phyloP scores from a whole-genome alignment of 2,113 vertebrate genomes.

The Aegypius monachus region DNA sequence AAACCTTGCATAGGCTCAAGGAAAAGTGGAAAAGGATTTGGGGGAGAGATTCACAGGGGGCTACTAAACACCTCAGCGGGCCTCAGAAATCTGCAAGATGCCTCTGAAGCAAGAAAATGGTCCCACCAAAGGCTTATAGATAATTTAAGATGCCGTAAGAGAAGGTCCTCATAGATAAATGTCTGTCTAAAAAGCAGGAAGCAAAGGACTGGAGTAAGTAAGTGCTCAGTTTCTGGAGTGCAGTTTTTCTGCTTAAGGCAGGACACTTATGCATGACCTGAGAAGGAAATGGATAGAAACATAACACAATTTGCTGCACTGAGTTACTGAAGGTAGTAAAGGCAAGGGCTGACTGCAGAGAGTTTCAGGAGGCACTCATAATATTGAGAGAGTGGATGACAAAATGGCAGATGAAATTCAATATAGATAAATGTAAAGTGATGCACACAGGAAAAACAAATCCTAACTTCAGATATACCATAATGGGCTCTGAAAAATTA shows the following conservation, averaged over 20 bases:
- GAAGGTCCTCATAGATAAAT: neutral
- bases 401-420: neutral
- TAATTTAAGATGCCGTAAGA: neutral
- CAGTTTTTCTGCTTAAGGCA: neutral
- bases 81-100: neutral
- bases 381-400: neutral
- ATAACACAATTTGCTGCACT: neutral
- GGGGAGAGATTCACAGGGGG: neutral
- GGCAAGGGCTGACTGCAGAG: neutral
- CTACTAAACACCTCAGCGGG: neutral
- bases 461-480: neutral
- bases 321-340: neutral
- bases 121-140: neutral
- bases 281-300: neutral
- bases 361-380: neutral
- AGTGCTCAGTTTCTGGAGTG: neutral
- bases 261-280: neutral
- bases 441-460: neutral
- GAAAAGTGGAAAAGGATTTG: neutral
- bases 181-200: neutral
- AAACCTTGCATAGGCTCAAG: neutral
- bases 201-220: neutral
- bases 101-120: neutral
- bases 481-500: slow-evolving; percentile 12
- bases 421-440: slow-evolving; percentile 11